Evolutionary conservation across 2,113 vertebrate genomes (phyloP).

Genomic region (Oceanites oceanicus): DNA sequence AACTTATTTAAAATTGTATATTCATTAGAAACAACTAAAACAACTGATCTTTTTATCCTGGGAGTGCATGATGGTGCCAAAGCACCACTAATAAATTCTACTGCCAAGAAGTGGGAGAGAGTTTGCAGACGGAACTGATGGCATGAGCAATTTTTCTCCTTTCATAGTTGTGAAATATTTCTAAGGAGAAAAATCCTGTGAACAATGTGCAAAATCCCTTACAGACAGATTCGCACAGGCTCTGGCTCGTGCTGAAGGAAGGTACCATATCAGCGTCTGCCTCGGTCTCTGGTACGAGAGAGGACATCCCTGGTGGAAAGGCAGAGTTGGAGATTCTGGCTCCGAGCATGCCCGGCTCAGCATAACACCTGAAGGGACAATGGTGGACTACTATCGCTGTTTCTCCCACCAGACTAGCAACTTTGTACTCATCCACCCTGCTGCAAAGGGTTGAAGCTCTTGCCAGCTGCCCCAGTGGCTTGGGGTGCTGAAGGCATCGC

Average conservation of each 20-base stretch:
- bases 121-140: neutral
- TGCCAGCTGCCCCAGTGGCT: fast-evolving
- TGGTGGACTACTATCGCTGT: neutral
- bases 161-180: conserved; percentile 1
- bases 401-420: neutral
- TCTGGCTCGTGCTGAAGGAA: neutral
- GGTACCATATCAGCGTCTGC: neutral
- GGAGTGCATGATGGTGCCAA: conserved; percentile 13
- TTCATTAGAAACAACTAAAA: conserved; percentile 45
- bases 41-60: conserved; percentile 40
- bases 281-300: fast-evolving
- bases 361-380: neutral
- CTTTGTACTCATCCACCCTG: neutral
- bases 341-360: fast-evolving
- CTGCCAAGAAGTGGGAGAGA: conserved; percentile 7
- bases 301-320: neutral
- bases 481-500: neutral
- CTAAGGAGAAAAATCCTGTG: neutral
- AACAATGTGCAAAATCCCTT: neutral
- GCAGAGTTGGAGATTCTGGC: neutral
- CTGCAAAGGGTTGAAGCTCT: neutral
- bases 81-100: conserved; percentile 35
- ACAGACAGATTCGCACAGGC: neutral
- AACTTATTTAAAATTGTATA: conserved; percentile 21
- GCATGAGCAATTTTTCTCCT: neutral